Conservation (phyloP, 2,797 vertebrate genomes). For the Hydrolagus colliei region DNA sequence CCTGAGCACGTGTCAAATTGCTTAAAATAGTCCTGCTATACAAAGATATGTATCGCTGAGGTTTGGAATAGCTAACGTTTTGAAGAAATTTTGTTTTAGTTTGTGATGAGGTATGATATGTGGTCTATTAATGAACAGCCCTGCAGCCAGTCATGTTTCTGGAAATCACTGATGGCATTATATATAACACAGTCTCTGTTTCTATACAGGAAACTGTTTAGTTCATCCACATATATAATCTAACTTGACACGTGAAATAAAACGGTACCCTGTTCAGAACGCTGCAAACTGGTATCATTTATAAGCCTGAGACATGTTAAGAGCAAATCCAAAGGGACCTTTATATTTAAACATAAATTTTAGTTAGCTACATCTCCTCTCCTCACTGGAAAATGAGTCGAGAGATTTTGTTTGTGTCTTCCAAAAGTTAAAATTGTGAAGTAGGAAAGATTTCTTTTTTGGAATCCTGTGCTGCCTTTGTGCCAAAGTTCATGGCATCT, state of each 20-base stretch:
- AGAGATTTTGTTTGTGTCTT: neutral
- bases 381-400: neutral
- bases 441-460: neutral
- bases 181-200: constrained; percentile 2
- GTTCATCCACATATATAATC: constrained; percentile 17
- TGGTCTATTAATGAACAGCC: constrained; percentile 20
- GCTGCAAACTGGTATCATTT: neutral
- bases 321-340: neutral
- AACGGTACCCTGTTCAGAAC: neutral
- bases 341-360: constrained; percentile 16
- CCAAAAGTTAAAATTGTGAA: neutral
- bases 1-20: neutral
- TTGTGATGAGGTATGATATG: constrained; percentile 19
- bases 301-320: neutral
- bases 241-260: constrained; percentile 11
- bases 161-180: constrained; percentile 24
- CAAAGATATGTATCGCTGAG: neutral
- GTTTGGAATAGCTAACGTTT: constrained; percentile 12
- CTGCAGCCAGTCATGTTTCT: constrained; percentile 16
- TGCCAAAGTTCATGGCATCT: neutral
- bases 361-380: neutral
- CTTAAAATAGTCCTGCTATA: constrained; percentile 11
- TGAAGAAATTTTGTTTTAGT: neutral
- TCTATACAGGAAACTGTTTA: constrained; percentile 4
- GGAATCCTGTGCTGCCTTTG: neutral